Evolutionary conservation across 2,113 vertebrate genomes (phyloP).

Genomic region (Aegotheles bennettii): DNA sequence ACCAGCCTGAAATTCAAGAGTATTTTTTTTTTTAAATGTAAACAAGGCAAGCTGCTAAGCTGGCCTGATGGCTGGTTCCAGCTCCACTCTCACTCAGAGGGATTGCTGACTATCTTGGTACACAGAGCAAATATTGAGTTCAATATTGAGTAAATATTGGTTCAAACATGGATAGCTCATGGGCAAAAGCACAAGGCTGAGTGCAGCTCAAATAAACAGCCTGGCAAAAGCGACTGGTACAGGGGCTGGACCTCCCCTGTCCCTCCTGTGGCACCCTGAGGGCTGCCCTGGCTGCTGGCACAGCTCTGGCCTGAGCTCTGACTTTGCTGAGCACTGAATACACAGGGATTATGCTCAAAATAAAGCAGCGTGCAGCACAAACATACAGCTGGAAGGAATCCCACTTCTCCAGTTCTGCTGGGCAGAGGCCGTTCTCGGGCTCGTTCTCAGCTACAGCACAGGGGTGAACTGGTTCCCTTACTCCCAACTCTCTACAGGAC

Average conservation of each 20-base stretch:
- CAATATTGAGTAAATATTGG: constrained; percentile 8
- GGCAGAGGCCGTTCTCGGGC: not conserved
- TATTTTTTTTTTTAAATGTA: not conserved
- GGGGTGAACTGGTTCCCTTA: not conserved
- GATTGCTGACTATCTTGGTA: not conserved
- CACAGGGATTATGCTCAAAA: not conserved
- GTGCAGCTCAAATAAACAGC: not conserved
- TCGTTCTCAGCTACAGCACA: not conserved
- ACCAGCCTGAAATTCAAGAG: not conserved
- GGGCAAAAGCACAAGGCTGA: not conserved
- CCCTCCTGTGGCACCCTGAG: not conserved
- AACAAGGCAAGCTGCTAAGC: not conserved
- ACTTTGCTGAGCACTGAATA: not conserved
- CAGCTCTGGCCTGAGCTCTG: not conserved
- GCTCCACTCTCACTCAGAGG: not conserved
- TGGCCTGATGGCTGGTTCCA: not conserved
- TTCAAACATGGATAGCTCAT: not conserved
- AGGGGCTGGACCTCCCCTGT: not conserved
- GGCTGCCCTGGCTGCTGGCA: not conserved
- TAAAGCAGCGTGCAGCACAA: not conserved
- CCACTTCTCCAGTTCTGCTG: not conserved
- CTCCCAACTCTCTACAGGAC: not conserved
- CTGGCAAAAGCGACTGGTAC: not conserved
- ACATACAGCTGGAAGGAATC: not conserved
- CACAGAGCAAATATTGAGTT: not conserved